These are phyloP conservation scores for Latrodectus hesperus DNA, from an alignment of 2,888 invertebrate genomes.

Conservation along the genomic window DNA sequence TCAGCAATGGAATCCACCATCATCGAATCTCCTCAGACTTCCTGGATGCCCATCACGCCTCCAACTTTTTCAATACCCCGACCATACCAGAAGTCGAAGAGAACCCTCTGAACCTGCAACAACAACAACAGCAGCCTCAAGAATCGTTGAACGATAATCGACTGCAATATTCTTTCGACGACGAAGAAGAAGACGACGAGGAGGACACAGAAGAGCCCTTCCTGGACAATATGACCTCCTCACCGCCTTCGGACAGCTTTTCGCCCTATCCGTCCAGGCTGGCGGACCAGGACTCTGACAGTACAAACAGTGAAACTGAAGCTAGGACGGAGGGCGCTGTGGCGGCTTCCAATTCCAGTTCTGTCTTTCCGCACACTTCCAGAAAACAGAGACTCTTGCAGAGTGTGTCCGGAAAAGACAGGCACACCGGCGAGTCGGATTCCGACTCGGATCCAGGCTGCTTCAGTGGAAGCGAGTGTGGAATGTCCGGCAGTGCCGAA, in stretches of 20 bases:
- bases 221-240: conserved; percentile 61
- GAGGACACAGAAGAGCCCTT: conserved; percentile 65
- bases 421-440: conserved; percentile 72
- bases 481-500: conserved; percentile 13
- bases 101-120: conserved; percentile 35
- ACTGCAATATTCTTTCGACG: conserved; percentile 27
- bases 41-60: conserved; percentile 7
- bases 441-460: conserved; percentile 70
- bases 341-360: conserved; percentile 2
- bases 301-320: conserved; percentile 36
- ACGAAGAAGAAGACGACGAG: conserved; percentile 57
- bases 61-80: conserved; percentile 30
- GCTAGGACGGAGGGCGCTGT: conserved; percentile 19
- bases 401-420: conserved; percentile 70
- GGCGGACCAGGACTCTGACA: conserved; percentile 52
- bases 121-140: conserved; percentile 15
- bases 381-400: conserved; percentile 73
- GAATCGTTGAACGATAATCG: conserved; percentile 12
- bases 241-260: conserved; percentile 55
- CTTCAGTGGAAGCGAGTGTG: conserved; percentile 60
- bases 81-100: conserved; percentile 65
- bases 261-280: conserved; percentile 41
- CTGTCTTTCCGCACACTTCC: conserved; percentile 70
- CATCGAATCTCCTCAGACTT: conserved; percentile 31
- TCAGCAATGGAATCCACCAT: conserved; percentile 60